Conservation (phyloP, 2,797 vertebrate genomes). For the Sebastes wilsoni region DNA sequence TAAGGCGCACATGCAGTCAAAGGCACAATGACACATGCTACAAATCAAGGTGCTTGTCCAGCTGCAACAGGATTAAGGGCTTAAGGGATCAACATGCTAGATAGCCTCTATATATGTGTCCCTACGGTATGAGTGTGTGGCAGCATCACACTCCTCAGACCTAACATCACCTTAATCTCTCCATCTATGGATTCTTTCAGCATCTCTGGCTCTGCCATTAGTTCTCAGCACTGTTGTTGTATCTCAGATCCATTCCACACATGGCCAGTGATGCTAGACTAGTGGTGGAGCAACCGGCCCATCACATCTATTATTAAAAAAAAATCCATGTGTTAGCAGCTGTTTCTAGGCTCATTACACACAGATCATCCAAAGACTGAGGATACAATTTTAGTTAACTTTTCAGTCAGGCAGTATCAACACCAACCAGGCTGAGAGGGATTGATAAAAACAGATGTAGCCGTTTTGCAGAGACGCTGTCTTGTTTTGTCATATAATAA, state of each 20-base stretch:
- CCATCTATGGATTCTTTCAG: not conserved
- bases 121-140: not conserved
- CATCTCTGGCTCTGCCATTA: not conserved
- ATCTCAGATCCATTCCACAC: conserved; percentile 26
- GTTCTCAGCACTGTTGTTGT: conserved; percentile 25
- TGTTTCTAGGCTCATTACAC: conserved; percentile 60
- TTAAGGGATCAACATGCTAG: conserved; percentile 25
- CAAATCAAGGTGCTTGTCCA: conserved; percentile 18
- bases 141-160: conserved; percentile 2
- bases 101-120: not conserved
- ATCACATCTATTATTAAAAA: conserved; percentile 67
- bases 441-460: not conserved
- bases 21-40: conserved; percentile 28
- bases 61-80: conserved; percentile 35
- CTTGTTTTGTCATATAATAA: not conserved
- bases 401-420: conserved; percentile 7
- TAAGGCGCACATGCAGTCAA: not conserved
- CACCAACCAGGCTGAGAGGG: not conserved
- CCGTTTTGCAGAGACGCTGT: not conserved
- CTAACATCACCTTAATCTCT: not conserved
- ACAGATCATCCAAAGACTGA: conserved; percentile 23
- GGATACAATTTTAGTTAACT: conserved; percentile 25
- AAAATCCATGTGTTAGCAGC: conserved; percentile 46
- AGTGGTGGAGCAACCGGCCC: conserved; percentile 21
- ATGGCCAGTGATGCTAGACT: conserved; percentile 26